phyloP scores from a whole-genome alignment of 2,113 vertebrate species.

The Gulo gulo region DNA sequence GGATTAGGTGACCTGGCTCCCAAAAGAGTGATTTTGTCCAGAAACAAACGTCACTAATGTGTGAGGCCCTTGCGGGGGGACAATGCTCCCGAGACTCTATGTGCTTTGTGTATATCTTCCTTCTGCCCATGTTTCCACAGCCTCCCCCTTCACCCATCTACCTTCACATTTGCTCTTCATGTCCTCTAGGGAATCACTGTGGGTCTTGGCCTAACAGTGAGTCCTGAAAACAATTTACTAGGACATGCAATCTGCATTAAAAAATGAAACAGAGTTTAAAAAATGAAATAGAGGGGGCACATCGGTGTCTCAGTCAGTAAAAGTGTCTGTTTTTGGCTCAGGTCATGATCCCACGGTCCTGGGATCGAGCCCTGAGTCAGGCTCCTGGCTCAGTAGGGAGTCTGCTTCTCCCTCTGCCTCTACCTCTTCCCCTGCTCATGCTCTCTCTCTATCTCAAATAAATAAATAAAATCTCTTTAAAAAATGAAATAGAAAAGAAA shows the following conservation, averaged over 20 bases:
- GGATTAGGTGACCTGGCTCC: neutral
- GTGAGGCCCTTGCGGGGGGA: neutral
- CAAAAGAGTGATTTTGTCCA: neutral
- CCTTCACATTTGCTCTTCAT: too few species aligned
- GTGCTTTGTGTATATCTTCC: neutral
- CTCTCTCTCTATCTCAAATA: too few species aligned
- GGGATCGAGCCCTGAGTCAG: too few species aligned
- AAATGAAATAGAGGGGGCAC: too few species aligned
- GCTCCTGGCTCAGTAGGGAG: too few species aligned
- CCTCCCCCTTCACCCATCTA: neutral
- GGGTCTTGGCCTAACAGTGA: neutral
- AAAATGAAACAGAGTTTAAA: neutral
- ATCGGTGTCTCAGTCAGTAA: too few species aligned
- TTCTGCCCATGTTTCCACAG: neutral
- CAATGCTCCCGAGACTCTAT: neutral
- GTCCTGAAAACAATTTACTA: neutral
- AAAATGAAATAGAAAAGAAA: neutral
- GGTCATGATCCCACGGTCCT: too few species aligned
- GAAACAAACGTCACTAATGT: neutral
- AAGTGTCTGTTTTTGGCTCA: too few species aligned
- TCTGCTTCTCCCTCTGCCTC: too few species aligned
- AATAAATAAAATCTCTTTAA: too few species aligned
- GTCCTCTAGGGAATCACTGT: neutral
- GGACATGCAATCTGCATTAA: neutral
- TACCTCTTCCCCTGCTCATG: too few species aligned